phyloP scores from a whole-genome alignment of 2,113 vertebrate genomes.

The Plestiodon gilberti region DNA sequence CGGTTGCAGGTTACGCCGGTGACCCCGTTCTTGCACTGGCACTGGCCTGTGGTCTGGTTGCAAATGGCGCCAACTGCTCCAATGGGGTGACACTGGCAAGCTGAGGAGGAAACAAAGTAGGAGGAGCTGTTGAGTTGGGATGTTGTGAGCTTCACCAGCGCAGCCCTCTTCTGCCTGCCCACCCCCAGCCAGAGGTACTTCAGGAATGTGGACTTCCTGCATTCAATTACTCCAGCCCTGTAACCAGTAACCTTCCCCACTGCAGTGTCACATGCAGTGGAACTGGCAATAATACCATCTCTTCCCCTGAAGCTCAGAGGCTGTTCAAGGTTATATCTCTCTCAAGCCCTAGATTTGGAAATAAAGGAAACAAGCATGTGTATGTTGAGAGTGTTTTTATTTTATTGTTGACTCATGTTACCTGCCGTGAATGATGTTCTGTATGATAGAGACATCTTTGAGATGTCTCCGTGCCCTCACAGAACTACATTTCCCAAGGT shows the following conservation, averaged over 20 bases:
- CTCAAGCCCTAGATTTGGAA: not conserved
- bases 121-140: not conserved
- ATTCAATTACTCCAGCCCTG: not conserved
- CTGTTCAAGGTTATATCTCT: not conserved
- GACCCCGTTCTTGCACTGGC: constrained; percentile 87
- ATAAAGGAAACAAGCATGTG: not conserved
- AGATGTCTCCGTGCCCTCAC: not conserved
- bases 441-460: not conserved
- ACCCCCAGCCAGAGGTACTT: too few species aligned
- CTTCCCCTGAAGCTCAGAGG: too few species aligned
- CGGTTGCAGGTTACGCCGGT: constrained; percentile 85
- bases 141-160: too few species aligned
- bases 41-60: constrained; percentile 90
- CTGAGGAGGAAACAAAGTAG: constrained; percentile 52
- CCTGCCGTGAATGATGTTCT: too few species aligned
- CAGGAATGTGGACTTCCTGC: too few species aligned
- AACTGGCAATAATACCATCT: too few species aligned
- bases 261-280: not conserved
- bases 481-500: not conserved
- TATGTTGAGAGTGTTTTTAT: not conserved
- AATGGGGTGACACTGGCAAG: constrained; percentile 87
- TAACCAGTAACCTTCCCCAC: too few species aligned
- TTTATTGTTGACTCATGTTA: too few species aligned
- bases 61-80: constrained; percentile 84
- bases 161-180: too few species aligned